Base-by-base conservation (phyloP, 2,113 vertebrate genomes). In the Ailurus styani region DNA sequence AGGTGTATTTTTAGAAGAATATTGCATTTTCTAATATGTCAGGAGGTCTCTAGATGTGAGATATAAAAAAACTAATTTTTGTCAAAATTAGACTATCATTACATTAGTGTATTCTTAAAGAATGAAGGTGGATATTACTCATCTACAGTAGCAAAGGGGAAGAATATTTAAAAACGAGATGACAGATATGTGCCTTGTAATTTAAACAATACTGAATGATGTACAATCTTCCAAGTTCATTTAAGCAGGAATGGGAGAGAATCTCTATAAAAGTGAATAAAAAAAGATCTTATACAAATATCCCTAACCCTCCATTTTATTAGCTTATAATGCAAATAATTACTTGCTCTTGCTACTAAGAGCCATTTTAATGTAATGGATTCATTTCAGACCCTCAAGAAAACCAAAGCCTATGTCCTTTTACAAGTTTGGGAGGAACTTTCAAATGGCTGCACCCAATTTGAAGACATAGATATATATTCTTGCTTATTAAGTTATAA, bases 151-250 rank as follows among this genome's bases (percentile, higher is more conserved):
- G 29, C 81, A 97, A 93, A 91, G 54, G 57, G 57, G 42, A 91
- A 96, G 96, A 96, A 96, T 96, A 95, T 97, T 98, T 97, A 75
- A 97, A 98, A 97, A 93, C 31, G 93, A 97, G 87, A 94, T 95
- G 97, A 96, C 90, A 94, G 85, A 89, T 87, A 96, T 90, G 50
- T 97, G 62, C 72, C 73, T 97, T 89, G 47, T 97, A 95, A 93
- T 96, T 97, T 98, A 96, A 98, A 96, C 78, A 97, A 95, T 96
- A 94, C 75, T 87, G 86, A 98, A 86, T 96, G 57, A 75, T 73
- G 70, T 97, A 95, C 52, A 84, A 77, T 93, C 75, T 95, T 94
- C 37, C 60, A 94, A 93, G 85, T 96, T 96, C 93, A 95, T 96
- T 97, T 95, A 95, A 96, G 77, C 57, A 97, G 70, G 62, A 94